Evolutionary conservation across 2,888 invertebrate species (phyloP).

Genomic region (Gortyna flavago): DNA sequence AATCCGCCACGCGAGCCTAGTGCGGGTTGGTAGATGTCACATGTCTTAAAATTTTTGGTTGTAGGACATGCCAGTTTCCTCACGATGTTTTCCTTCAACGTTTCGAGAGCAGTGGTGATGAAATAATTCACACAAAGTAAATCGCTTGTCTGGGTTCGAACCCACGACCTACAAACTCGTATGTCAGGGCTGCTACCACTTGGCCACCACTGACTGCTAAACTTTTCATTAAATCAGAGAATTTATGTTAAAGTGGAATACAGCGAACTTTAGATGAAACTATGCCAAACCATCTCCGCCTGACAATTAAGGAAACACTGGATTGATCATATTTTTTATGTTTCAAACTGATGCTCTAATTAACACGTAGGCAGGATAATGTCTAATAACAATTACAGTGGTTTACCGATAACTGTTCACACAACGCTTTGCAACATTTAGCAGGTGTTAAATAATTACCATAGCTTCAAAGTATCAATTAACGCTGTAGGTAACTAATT

Average conservation of each 20-base stretch:
- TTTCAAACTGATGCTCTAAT: conserved; percentile 2
- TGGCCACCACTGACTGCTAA: too few species aligned
- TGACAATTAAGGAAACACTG: not conserved
- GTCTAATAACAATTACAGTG: conserved; percentile 18
- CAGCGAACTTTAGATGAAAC: not conserved
- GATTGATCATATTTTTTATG: too few species aligned
- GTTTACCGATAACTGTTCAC: conserved; percentile 37
- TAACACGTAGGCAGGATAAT: not conserved
- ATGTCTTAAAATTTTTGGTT: too few species aligned
- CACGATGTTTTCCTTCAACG: too few species aligned
- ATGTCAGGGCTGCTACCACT: too few species aligned
- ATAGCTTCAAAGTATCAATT: conserved; percentile 39
- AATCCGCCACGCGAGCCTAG: too few species aligned
- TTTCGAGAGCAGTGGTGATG: too few species aligned
- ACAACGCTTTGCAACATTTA: conserved; percentile 24
- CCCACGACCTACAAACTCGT: too few species aligned
- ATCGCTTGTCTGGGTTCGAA: too few species aligned
- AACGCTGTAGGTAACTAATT: conserved; percentile 37
- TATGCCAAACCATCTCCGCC: not conserved
- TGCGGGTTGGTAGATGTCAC: too few species aligned
- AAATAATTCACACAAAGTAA: too few species aligned
- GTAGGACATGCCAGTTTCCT: too few species aligned
- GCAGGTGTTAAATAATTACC: conserved; percentile 51
- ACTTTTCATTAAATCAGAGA: not conserved
- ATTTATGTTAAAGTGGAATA: not conserved